Conservation (phyloP, 1,140 invertebrate genomes). For the Scaptomyza montana region DNA sequence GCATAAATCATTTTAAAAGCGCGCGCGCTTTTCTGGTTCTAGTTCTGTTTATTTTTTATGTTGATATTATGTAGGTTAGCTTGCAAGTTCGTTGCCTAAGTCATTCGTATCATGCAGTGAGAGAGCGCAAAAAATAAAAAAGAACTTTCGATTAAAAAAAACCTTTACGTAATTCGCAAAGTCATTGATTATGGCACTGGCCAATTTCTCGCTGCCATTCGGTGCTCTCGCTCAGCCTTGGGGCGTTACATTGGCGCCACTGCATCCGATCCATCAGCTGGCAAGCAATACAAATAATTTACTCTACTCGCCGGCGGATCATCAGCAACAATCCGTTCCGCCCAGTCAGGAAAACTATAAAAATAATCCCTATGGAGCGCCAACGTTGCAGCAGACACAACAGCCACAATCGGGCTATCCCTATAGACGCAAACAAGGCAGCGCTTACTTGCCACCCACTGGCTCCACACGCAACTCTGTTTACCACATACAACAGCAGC, state of each 20-base stretch:
- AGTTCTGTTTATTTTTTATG: slow-evolving; percentile 24
- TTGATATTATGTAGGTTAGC: slow-evolving; percentile 26
- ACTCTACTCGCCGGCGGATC: slow-evolving; percentile 79
- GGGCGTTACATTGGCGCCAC: slow-evolving; percentile 77
- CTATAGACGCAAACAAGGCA: slow-evolving; percentile 69
- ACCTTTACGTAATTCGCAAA: slow-evolving; percentile 28
- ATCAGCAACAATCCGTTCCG: slow-evolving; percentile 60
- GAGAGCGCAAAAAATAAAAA: slow-evolving; percentile 15
- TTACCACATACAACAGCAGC: slow-evolving; percentile 67
- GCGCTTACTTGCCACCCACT: slow-evolving; percentile 76
- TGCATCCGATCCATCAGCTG: slow-evolving; percentile 80
- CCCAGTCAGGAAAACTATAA: slow-evolving; percentile 57
- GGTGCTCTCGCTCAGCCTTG: slow-evolving; percentile 70
- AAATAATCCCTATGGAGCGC: slow-evolving; percentile 66
- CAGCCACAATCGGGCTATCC: slow-evolving; percentile 53
- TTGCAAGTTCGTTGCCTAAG: slow-evolving; percentile 68
- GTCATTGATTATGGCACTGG: slow-evolving; percentile 64
- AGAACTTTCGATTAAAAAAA: slow-evolving; percentile 1
- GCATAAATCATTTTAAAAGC: slow-evolving; percentile 72
- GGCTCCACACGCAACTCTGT: slow-evolving; percentile 63
- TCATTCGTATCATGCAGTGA: slow-evolving; percentile 60
- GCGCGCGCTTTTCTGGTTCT: slow-evolving; percentile 58
- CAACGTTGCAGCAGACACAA: slow-evolving; percentile 37
- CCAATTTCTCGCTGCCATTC: slow-evolving; percentile 82
- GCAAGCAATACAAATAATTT: slow-evolving; percentile 82